Conservation (phyloP, 2,888 invertebrate species). For the Argyresthia goedartella region DNA sequence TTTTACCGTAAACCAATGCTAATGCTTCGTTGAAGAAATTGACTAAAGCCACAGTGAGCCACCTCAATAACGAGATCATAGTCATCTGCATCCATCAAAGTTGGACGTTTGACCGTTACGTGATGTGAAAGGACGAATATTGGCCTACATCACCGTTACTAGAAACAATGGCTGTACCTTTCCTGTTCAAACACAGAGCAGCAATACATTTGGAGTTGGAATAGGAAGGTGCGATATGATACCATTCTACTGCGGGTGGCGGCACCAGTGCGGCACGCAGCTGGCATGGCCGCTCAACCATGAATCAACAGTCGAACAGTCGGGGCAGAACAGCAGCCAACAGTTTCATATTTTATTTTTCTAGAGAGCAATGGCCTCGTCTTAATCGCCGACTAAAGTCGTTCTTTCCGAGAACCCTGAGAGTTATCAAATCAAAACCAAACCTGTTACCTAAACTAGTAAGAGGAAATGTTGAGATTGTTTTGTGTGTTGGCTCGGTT, state of each 20-base stretch:
- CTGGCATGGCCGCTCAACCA: constrained; percentile 58
- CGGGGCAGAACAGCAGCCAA: constrained; percentile 20
- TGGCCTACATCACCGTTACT: no score
- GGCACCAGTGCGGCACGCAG: constrained; percentile 30
- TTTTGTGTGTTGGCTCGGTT: constrained; percentile 5
- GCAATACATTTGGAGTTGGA: not conserved
- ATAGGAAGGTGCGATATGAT: constrained; percentile 20
- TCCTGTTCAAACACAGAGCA: no score
- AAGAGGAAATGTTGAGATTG: constrained; percentile 15
- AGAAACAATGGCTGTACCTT: no score
- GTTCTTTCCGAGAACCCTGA: constrained; percentile 21
- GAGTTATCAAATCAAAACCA: constrained; percentile 12
- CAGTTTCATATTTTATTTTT: constrained; percentile 51
- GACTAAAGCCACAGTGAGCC: constrained; percentile 6
- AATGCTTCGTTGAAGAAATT: not conserved
- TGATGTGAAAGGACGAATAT: no score
- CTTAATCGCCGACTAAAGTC: constrained; percentile 22
- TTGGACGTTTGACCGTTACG: no score
- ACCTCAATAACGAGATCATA: not conserved
- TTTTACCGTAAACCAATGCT: not conserved
- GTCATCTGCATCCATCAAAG: no score
- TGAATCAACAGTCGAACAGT: constrained; percentile 36
- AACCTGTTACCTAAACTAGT: constrained; percentile 20
- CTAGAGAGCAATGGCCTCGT: constrained; percentile 48
- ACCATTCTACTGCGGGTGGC: constrained; percentile 1